Evolutionary conservation across 2,797 vertebrate genomes (phyloP), one percentile per base, ranked within the genome.

Genomic region (Lacerta viridis): DNA sequence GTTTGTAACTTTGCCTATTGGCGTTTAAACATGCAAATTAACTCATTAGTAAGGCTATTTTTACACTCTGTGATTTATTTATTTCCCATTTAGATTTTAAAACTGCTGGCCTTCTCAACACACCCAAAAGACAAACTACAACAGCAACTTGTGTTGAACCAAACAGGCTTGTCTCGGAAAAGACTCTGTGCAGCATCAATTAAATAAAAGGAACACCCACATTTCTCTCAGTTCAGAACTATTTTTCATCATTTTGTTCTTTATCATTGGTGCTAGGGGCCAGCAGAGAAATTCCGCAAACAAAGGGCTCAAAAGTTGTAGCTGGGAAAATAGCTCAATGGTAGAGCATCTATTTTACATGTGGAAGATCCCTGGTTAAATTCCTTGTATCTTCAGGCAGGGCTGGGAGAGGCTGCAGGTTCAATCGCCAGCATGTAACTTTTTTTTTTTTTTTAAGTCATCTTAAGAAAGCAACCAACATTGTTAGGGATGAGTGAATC

Each of bases 31-130:
- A 82, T 90, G 89, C 74, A 91, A 89, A 95, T 94, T 94, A 95
- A 93, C 80, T 95, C 91, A 95, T 94, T 96, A 93, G 91, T 29
- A 83, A 94, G 78, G 87, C 68, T 93, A 85, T 88, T 88, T 90
- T 83, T 83, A 66, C 92, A 90, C n/a, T 88, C 72, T 0, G 50
- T 85, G 69, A 74, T 91, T 50, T 82, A 33, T 91, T 93, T 93
- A 72, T 92, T 94, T 95, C 74, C 75, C 87, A 83, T 86, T 89
- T 39, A 50, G 13, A 50, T 80, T 84, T 88, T 41, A 77, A 88
- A 90, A 92, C 84, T 89, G 64, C 77, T 87, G 33, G 77, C 87
- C 86, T 93, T 88, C 64, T 36, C 50, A 50, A 29, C 36, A 23
- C 36, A 76, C 33, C 43, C 17, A 17, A 11, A 79, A 79, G 7